phyloP scores from a whole-genome alignment of 2,113 vertebrate species.

The Piprites chloris region DNA sequence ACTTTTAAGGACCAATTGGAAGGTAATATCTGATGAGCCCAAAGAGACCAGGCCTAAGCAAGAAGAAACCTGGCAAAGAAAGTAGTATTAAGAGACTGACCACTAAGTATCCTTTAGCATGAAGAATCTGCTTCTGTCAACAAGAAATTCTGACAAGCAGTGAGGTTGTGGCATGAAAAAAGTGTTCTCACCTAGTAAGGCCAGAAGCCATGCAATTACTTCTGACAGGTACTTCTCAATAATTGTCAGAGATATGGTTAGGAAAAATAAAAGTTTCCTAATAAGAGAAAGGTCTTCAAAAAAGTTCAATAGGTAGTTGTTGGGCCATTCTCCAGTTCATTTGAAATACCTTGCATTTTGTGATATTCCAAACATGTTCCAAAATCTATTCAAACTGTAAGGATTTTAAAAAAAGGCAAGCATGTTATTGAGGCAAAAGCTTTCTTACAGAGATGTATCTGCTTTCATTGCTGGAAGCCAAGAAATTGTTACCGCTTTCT shows the following conservation, averaged over 20 bases:
- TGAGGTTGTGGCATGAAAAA: neutral
- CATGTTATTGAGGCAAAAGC: neutral
- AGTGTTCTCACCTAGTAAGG: neutral
- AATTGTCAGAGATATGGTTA: neutral
- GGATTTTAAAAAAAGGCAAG: neutral
- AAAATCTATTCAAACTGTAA: neutral
- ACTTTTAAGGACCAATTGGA: neutral
- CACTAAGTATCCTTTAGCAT: neutral
- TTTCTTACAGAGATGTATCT: neutral
- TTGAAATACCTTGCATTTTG: neutral
- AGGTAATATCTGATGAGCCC: neutral
- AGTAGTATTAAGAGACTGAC: neutral
- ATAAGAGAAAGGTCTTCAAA: neutral
- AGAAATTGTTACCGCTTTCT: neutral
- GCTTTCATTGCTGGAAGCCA: neutral
- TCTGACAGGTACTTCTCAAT: neutral
- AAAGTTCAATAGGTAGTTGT: neutral
- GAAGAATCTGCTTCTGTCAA: neutral
- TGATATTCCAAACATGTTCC: neutral
- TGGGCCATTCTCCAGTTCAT: neutral
- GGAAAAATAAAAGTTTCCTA: neutral
- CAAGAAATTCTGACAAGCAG: neutral
- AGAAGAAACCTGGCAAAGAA: neutral
- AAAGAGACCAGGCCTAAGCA: neutral
- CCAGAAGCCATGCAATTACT: neutral